phyloP scores from a whole-genome alignment of 2,797 vertebrate species.

The Prunella strophiata region DNA sequence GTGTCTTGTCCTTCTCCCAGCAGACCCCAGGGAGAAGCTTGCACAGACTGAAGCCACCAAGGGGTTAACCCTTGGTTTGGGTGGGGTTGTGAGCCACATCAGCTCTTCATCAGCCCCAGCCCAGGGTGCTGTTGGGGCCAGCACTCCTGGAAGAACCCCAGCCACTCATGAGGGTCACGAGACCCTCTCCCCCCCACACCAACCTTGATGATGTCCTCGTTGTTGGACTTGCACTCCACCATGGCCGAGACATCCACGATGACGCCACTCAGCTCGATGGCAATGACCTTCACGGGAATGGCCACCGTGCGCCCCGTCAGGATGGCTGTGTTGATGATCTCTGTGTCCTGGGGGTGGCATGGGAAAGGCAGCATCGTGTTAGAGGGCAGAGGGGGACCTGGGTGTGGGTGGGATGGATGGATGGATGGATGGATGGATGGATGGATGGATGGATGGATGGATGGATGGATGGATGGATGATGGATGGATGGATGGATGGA shows the following conservation, averaged over 20 bases:
- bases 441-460: neutral
- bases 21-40: neutral
- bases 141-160: neutral
- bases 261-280: slow-evolving; percentile 90
- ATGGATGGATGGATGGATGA: neutral
- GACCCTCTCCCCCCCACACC: neutral
- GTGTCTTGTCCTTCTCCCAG: neutral
- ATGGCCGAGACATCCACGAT: slow-evolving; percentile 88
- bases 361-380: rapidly evolving
- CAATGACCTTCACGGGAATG: slow-evolving; percentile 96
- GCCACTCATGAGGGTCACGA: neutral
- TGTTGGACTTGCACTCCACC: slow-evolving; percentile 93
- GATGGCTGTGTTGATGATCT: slow-evolving; percentile 98
- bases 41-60: rapidly evolving
- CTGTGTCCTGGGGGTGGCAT: slow-evolving; percentile 84
- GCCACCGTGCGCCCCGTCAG: slow-evolving; percentile 95
- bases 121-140: rapidly evolving
- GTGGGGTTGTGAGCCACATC: neutral
- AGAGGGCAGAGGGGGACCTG: neutral
- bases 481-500: too few species aligned
- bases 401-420: neutral
- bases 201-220: slow-evolving; percentile 98
- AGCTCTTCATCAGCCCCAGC: neutral
- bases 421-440: neutral
- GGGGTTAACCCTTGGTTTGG: too few species aligned